Percentiles rank a stretch among this genome's conserved stretches.
phyloP scores from a whole-genome alignment of 2,113 vertebrate genomes.

The Etheostoma spectabile region DNA sequence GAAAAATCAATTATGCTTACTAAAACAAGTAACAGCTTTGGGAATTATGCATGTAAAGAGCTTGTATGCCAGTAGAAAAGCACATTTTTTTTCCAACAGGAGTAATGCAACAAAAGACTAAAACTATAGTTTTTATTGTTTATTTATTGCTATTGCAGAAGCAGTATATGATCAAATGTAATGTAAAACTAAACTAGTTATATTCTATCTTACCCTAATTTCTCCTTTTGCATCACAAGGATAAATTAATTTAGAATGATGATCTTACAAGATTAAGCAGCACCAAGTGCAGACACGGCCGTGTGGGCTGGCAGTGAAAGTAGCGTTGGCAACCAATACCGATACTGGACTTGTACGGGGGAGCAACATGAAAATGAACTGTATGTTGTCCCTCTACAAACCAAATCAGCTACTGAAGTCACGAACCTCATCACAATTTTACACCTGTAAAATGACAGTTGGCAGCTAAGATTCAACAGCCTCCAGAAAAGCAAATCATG shows the following conservation, averaged over 20 bases:
- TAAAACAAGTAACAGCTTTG: constrained; percentile 37
- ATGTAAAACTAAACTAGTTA: background rate
- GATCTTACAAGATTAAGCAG: background rate
- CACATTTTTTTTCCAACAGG: background rate
- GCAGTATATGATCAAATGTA: background rate
- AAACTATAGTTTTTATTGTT: background rate
- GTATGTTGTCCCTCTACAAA: background rate
- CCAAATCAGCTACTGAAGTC: background rate
- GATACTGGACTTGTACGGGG: background rate
- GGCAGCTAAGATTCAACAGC: background rate
- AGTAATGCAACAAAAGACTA: background rate
- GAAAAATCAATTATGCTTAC: constrained; percentile 37
- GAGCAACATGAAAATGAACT: background rate
- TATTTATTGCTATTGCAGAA: background rate
- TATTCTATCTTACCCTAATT: background rate
- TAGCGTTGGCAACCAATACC: too few species aligned
- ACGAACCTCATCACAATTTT: background rate
- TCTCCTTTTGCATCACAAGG: background rate
- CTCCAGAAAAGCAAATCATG: background rate
- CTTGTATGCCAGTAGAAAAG: background rate
- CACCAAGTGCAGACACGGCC: background rate
- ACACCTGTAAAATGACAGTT: background rate
- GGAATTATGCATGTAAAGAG: background rate
- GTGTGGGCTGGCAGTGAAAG: background rate
- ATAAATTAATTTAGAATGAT: background rate